These are phyloP conservation scores for Ptilorrhoa leucosticta DNA, from an alignment of 2,113 vertebrate species.

Conservation along the genomic window DNA sequence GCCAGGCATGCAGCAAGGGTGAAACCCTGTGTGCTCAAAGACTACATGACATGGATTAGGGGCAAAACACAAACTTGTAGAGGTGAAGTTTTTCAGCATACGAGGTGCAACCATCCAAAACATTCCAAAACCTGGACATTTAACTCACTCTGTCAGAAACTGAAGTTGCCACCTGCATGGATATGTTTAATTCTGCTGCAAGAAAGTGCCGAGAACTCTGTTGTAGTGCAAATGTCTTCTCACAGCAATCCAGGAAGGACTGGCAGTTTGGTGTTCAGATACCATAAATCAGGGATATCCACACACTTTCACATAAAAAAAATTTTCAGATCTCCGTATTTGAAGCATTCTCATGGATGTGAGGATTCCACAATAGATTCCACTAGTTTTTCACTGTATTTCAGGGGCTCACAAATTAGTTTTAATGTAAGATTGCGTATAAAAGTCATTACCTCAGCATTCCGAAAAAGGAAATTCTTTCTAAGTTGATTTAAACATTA, in stretches of 20 bases:
- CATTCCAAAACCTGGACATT: neutral
- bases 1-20: neutral
- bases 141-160: neutral
- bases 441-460: neutral
- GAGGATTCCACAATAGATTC: neutral
- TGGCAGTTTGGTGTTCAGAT: neutral
- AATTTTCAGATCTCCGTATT: rapidly evolving
- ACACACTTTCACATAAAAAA: neutral
- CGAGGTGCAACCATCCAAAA: neutral
- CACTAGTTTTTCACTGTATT: neutral
- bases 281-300: neutral
- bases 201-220: neutral
- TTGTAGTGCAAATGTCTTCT: neutral
- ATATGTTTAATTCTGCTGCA: neutral
- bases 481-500: neutral
- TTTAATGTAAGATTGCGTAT: neutral
- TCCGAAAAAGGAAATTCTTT: neutral
- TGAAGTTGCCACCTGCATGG: neutral
- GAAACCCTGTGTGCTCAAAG: neutral
- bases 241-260: neutral
- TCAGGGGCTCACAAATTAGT: neutral
- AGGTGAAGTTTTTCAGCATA: neutral
- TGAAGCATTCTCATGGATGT: neutral
- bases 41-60: rapidly evolving
- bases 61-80: neutral